Percentiles rank a stretch among this genome's conserved stretches.
These are phyloP conservation scores for Oegoconia quadripuncta DNA, from an alignment of 2,888 invertebrate genomes.

Conservation along the genomic window DNA sequence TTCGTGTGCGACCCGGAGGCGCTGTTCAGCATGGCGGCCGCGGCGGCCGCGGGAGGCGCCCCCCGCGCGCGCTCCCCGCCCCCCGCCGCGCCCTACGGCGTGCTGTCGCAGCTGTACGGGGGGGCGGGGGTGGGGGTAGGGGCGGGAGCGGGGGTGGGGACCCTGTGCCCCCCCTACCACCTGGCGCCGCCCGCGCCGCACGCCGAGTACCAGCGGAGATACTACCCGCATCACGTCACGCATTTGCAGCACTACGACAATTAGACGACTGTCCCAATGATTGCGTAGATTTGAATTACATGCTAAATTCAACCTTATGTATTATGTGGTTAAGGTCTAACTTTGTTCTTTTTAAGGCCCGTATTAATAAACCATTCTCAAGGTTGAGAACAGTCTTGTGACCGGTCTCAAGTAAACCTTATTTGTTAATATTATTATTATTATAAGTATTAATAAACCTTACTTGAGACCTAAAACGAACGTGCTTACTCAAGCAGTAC, in stretches of 20 bases:
- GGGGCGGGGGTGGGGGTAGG: slow-evolving; percentile 27
- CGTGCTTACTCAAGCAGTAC: too few species aligned
- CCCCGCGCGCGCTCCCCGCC: slow-evolving; percentile 27
- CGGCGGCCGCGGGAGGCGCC: slow-evolving; percentile 25
- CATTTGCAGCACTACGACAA: slow-evolving; percentile 21
- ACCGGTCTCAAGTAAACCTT: too few species aligned
- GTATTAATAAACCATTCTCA: too few species aligned
- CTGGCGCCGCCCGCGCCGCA: slow-evolving; percentile 9
- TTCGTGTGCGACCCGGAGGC: slow-evolving; percentile 97
- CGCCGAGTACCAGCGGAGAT: slow-evolving; percentile 34
- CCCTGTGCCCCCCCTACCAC: slow-evolving; percentile 24
- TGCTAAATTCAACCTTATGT: too few species aligned
- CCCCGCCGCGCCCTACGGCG: slow-evolving; percentile 26
- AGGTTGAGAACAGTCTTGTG: too few species aligned
- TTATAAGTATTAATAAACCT: too few species aligned
- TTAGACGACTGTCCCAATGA: slow-evolving; percentile 8
- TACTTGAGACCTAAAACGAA: too few species aligned
- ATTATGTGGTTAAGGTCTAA: too few species aligned
- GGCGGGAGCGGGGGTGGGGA: slow-evolving; percentile 39
- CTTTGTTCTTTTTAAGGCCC: too few species aligned
- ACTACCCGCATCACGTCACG: slow-evolving; percentile 30
- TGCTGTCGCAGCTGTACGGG: slow-evolving; percentile 51
- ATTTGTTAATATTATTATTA: too few species aligned
- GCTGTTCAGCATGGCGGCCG: slow-evolving; percentile 88
- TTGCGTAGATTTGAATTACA: too few species aligned